Evolutionary conservation across 2,797 vertebrate species (phyloP).

Genomic region (Loriculus beryllinus): DNA sequence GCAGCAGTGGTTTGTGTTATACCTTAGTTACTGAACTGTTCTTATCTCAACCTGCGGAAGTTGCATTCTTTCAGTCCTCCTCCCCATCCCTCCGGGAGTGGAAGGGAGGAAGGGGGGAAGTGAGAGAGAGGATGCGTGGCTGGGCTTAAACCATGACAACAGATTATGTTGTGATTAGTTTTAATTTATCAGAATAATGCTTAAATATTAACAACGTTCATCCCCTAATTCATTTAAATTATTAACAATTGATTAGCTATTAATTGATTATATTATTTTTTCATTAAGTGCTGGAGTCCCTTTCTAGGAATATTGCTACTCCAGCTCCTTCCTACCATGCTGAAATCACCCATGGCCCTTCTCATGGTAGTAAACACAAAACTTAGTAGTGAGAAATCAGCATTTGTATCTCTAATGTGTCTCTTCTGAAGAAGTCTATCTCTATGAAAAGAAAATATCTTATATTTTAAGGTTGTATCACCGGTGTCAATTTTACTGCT

Average conservation of each 20-base stretch:
- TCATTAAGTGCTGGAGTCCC: neutral
- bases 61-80: too few species aligned
- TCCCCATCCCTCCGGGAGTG: too few species aligned
- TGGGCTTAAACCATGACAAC: neutral
- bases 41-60: too few species aligned
- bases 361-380: neutral
- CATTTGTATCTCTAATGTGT: neutral
- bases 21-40: too few species aligned
- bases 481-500: neutral
- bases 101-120: too few species aligned
- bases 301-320: neutral
- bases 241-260: conserved; percentile 42
- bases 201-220: conserved; percentile 38
- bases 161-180: neutral
- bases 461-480: neutral
- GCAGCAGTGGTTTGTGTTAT: too few species aligned
- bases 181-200: neutral
- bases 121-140: too few species aligned
- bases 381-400: neutral
- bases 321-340: neutral
- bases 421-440: neutral
- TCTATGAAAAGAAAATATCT: neutral
- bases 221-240: neutral
- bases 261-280: conserved; percentile 49
- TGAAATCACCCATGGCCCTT: neutral